phyloP scores from a whole-genome alignment of 2,888 invertebrate genomes.

The Caenorhabditis angaria region DNA sequence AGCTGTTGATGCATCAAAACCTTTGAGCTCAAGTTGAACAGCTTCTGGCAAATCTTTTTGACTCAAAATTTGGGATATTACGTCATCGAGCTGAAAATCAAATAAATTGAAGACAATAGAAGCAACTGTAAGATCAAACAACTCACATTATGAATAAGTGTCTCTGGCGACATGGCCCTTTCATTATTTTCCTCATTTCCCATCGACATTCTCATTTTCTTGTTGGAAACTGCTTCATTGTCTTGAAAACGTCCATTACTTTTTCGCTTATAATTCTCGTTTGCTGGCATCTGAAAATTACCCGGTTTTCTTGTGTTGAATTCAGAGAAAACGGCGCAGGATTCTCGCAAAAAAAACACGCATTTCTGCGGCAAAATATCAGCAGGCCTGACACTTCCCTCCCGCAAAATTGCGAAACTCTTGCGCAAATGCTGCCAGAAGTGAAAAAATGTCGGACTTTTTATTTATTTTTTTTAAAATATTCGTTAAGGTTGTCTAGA shows the following conservation, averaged over 20 bases:
- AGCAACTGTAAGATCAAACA: not conserved
- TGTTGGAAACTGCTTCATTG: not conserved
- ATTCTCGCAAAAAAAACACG: no score
- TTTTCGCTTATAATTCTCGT: not conserved
- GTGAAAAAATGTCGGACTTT: no score
- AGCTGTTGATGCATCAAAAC: slow-evolving; percentile 24
- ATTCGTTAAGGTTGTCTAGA: no score
- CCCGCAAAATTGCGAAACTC: no score
- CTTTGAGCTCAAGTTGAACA: slow-evolving; percentile 29
- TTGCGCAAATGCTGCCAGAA: no score
- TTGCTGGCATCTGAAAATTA: not conserved
- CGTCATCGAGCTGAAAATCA: slow-evolving; percentile 31
- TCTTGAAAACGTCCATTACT: not conserved
- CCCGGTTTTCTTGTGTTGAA: no score
- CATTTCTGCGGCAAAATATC: no score
- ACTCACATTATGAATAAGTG: slow-evolving; percentile 3
- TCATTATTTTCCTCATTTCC: slow-evolving; percentile 1
- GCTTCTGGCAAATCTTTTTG: slow-evolving; percentile 21
- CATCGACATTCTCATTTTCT: not conserved
- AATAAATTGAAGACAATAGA: no score
- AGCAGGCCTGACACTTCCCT: no score
- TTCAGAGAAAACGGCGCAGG: no score
- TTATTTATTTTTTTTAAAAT: no score
- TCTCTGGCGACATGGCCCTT: not conserved
- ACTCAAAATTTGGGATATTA: slow-evolving; percentile 4